phyloP scores from a whole-genome alignment of 2,888 invertebrate genomes.

The Drosophila borealis region DNA sequence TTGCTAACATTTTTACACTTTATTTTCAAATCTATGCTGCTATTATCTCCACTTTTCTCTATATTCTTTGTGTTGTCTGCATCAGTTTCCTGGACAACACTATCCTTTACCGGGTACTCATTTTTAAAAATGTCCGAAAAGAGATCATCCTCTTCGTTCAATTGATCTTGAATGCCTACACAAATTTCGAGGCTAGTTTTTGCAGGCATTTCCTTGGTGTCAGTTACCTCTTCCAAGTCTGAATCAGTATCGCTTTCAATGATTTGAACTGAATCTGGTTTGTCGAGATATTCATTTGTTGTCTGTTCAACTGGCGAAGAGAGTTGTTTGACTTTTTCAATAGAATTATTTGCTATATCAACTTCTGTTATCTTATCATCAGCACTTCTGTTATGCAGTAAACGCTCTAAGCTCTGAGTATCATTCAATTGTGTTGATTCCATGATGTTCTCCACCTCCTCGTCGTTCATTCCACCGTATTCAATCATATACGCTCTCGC shows the following conservation, averaged over 20 bases:
- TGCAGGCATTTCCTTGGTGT: conserved; percentile 18
- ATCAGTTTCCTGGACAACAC: neutral
- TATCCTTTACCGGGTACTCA: neutral
- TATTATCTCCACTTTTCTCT: neutral
- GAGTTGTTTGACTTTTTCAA: conserved; percentile 53
- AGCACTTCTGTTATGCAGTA: conserved; percentile 22
- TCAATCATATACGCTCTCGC: conserved; percentile 91
- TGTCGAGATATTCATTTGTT: neutral
- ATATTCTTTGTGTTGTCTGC: neutral
- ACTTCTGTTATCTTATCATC: neutral
- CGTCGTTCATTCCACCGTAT: conserved; percentile 90
- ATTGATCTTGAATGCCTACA: conserved; percentile 85
- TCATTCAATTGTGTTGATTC: conserved; percentile 74
- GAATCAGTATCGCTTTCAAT: conserved; percentile 72
- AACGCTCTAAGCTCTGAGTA: conserved; percentile 52
- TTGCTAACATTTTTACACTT: neutral
- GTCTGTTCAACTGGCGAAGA: conserved; percentile 51
- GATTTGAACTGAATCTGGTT: conserved; percentile 15
- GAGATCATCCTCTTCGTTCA: conserved; percentile 87
- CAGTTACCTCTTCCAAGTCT: conserved; percentile 72
- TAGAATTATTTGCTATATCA: conserved; percentile 36
- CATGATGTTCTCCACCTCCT: conserved; percentile 88
- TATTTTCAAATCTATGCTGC: too few relatives aligned
- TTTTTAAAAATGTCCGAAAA: conserved; percentile 89
- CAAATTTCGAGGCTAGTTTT: conserved; percentile 81